phyloP scores from a whole-genome alignment of 1,140 invertebrate species.

The Subanguina moxae region DNA sequence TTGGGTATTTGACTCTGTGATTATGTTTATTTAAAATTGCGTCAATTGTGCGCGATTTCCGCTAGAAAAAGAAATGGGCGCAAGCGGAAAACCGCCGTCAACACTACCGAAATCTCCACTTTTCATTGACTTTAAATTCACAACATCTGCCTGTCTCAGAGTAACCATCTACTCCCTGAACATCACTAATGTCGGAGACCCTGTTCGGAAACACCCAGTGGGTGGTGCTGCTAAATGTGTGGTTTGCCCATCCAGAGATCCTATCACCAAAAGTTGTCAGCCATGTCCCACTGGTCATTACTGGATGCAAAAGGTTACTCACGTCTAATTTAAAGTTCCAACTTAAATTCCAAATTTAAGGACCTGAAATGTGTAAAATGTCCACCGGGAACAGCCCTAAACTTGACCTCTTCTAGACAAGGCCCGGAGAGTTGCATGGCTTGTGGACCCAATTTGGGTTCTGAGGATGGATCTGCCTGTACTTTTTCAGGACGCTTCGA shows the following conservation, averaged over 20 bases:
- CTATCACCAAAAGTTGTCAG: conserved; percentile 60
- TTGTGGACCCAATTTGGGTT: conserved; percentile 37
- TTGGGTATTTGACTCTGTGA: no score
- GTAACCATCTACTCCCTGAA: conserved; percentile 65
- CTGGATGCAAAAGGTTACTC: conserved; percentile 48
- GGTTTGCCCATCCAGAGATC: conserved; percentile 62
- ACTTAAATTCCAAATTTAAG: background rate
- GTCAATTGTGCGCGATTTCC: no score
- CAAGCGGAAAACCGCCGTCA: no score
- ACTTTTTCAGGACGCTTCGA: conserved; percentile 45
- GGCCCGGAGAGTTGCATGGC: conserved; percentile 33
- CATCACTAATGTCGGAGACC: conserved; percentile 66
- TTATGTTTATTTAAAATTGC: no score
- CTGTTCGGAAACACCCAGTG: conserved; percentile 36
- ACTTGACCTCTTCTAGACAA: conserved; percentile 23
- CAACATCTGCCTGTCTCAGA: background rate
- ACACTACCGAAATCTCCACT: no score
- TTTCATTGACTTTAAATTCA: no score
- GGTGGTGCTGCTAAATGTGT: conserved; percentile 64
- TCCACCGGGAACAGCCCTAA: conserved; percentile 27
- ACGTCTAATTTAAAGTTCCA: background rate
- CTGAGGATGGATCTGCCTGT: conserved; percentile 31
- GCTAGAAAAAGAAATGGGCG: no score
- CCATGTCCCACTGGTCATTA: conserved; percentile 65
- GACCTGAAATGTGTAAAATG: conserved; percentile 32